Evolutionary conservation across 2,888 invertebrate species (phyloP), one percentile per base, ranked within the genome.

Genomic region (Idaea dimidiata): DNA sequence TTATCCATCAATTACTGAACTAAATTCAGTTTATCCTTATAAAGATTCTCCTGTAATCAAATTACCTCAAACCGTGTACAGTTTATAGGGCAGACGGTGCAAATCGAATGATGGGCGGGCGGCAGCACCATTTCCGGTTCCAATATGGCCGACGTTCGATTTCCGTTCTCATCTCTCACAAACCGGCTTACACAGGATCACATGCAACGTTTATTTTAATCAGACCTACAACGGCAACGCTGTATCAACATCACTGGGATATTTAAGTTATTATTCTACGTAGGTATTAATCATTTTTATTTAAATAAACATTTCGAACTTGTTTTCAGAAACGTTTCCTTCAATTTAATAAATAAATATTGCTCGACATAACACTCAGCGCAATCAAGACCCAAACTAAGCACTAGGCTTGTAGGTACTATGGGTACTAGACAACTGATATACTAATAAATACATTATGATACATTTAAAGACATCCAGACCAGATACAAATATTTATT

Each of bases 101-200:
- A 66, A 73, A 72, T 72, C 76, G 67, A 79, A 76, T 79, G 74
- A 77, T 70, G 62, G 63, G 61, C 63, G 64, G 63, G 66, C 72
- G 71, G 71, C 75, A 63, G 64, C 76, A 72, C 81, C 85, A 90
- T 91, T 90, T 92, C 91, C 91, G 88, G 77, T 84, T 88, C 83
- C 87, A 91, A 90, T 88, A 90, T 86, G 89, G 90, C 89, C 72
- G 85, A 43, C 83, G 79, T 84, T 90, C 89, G 87, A 92, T 91
- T 89, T 92, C 91, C 91, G 88, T 82, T 75, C 73, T 73, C 80
- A 82, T 81, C 85, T 85, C 78, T 77, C 78, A 81, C 85, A 87
- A 87, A 84, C 80, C 43, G 56, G 56, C 56, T 56, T 56, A 86
- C 81, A 78, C 78, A 75, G 82, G 84, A 86, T 88, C 85, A 88